Conservation (phyloP, 2,888 invertebrate genomes). For the Agrochola lychnidis region DNA sequence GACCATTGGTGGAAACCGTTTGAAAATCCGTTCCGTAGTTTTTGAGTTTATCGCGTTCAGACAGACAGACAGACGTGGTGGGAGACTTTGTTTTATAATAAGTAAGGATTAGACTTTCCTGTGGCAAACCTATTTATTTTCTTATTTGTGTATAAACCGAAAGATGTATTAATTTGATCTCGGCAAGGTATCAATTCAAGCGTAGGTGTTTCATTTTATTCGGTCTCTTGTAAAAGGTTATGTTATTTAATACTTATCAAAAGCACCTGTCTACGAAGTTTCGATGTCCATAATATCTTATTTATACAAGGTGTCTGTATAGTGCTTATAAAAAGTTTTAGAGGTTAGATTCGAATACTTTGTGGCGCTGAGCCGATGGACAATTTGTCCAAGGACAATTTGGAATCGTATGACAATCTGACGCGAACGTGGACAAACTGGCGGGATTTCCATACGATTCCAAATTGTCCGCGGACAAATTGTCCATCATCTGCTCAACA, state of each 20-base stretch:
- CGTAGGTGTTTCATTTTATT: slow-evolving; percentile 38
- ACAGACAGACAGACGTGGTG: too few relatives aligned
- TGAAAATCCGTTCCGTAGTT: too few relatives aligned
- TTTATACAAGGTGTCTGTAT: not conserved
- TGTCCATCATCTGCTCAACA: too few relatives aligned
- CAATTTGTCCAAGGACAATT: too few relatives aligned
- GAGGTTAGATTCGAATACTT: not conserved
- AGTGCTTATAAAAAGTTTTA: not conserved
- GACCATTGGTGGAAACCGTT: too few relatives aligned
- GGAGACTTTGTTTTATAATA: too few relatives aligned
- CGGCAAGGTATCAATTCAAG: slow-evolving; percentile 23
- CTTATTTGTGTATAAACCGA: slow-evolving; percentile 6
- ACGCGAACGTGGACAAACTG: too few relatives aligned
- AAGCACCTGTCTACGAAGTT: slow-evolving; percentile 15
- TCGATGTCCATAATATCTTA: not conserved
- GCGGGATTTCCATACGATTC: too few relatives aligned
- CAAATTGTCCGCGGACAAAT: too few relatives aligned
- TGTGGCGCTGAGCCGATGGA: too few relatives aligned
- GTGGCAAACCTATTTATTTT: slow-evolving; percentile 9
- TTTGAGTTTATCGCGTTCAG: too few relatives aligned
- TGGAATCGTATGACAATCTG: too few relatives aligned
- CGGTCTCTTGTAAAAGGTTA: slow-evolving; percentile 3
- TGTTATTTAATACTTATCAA: slow-evolving; percentile 29
- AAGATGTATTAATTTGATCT: slow-evolving; percentile 9
- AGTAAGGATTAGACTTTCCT: not conserved